Evolutionary conservation across 2,797 vertebrate species (phyloP), one percentile per base, ranked within the genome.

Genomic region (Microchirus variegatus): DNA sequence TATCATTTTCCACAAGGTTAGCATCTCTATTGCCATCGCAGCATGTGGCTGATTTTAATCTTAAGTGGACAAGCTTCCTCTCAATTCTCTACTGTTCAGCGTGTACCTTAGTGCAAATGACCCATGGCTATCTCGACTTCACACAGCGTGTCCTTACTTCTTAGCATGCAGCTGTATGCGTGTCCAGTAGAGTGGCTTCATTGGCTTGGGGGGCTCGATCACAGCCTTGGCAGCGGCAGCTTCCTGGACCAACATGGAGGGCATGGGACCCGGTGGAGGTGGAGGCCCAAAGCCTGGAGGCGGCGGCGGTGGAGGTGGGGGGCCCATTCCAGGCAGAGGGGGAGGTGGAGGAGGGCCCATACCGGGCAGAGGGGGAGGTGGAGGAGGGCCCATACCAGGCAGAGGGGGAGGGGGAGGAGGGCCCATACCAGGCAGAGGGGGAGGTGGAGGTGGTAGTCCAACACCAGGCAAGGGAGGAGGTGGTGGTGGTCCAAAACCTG

Each of bases 131-230:
- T 84, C 80, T 78, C 47, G 26, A 44, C 69, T 67, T 69, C 42
- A 45, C 59, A 17, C 55, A 59, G 75, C 48, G 19, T 82, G 51
- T 75, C 44, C 89, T 95, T 96, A 99, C 97, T 95, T 98, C 93
- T 94, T 98, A 74, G 88, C 92, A 55, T 96, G 91, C 46, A 99
- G 93, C 67, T 99, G 97, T 74, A 99, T 98, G 90, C 97, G 95
- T 61, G 97, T 98, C 97, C 97, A 99, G 75, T 98, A 99, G 58
- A 99, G 95, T 57, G 97, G 97, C 82, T 99, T 99, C 97, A 99
- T 99, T 47, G 97, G 96, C 63, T 94, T 94, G 74, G 96, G 95
- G 82, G 97, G 97, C 83, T 99, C 97, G 18, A 98, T 90, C 56
- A 91, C 67, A 15, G 94, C 93, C 86, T 97, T 98, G 75, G 94